Evolutionary conservation across 2,113 vertebrate species (phyloP), one percentile per base, ranked within the genome.

Genomic region (Catharus fuscescens): DNA sequence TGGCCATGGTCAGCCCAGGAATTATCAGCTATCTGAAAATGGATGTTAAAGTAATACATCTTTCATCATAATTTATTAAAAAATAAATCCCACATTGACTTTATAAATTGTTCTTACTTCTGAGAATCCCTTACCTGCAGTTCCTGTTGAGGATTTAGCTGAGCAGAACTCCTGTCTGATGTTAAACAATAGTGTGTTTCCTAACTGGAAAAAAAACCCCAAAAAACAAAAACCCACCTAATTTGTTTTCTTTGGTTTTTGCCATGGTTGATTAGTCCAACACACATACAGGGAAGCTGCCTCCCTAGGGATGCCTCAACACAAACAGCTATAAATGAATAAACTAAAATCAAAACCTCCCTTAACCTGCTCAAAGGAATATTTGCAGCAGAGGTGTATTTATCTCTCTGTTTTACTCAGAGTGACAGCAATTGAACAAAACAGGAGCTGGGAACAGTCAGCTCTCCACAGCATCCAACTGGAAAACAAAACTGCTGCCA

Each of bases 181-280:
- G 8, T 44, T 66, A 80, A 95, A 96, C 69, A 90, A 77, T 12
- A 60, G 74, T 2, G 14, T 53, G 50, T 80, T 96, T 97, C 80
- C 86, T 86, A 73, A 57, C 34, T 87, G 85, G 84, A 84, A 86
- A 86, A 65, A 79, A 31, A 92, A 91, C 38, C 38, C 38, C 38
- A 83, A 47, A 57, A 16, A 50, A 8, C 5, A 12, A 48, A 23
- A 23, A 26, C 14, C 23, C 10, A 5, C 42, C 42, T 78, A 25
- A 94, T 93, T 96, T 71, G 24, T 40, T 90, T 93, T 85, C 28
- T 87, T 15, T 56, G 52, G 2, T 17, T 57, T 90, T 92, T 92
- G 45, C 59, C 19, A 18, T 40, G 50, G 61, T 29, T 95, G 31
- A 89, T 93, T 91, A 92, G 31, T 62, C 29, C 61, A 61, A 60